phyloP scores from a whole-genome alignment of 2,888 invertebrate genomes.

The Gastrophysa polygoni region DNA sequence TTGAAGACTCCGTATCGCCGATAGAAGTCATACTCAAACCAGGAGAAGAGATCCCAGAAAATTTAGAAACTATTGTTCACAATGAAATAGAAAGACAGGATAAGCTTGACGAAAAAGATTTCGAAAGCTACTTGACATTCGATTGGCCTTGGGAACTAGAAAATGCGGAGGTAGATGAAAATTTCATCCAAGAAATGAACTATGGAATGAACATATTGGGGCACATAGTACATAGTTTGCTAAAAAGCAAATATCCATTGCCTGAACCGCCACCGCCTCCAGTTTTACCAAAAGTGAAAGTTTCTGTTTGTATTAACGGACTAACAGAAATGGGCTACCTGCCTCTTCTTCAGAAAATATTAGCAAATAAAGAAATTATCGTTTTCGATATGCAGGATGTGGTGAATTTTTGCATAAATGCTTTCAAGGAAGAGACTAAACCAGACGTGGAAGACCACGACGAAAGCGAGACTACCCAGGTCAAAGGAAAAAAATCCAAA shows the following conservation, averaged over 20 bases:
- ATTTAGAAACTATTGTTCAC: slow-evolving; percentile 60
- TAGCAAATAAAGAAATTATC: slow-evolving; percentile 44
- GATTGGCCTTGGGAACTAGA: slow-evolving; percentile 63
- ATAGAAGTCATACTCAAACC: slow-evolving; percentile 51
- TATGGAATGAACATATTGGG: slow-evolving; percentile 52
- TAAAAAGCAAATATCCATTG: slow-evolving; percentile 52
- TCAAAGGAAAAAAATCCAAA: slow-evolving; percentile 8
- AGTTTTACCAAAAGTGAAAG: slow-evolving; percentile 45
- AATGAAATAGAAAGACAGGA: slow-evolving; percentile 63
- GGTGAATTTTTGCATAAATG: slow-evolving; percentile 65
- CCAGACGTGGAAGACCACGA: slow-evolving; percentile 45
- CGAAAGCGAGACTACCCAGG: neutral
- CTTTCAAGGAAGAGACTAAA: slow-evolving; percentile 62
- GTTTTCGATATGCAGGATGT: slow-evolving; percentile 55
- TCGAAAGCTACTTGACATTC: slow-evolving; percentile 64
- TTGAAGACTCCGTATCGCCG: slow-evolving; percentile 61
- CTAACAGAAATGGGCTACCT: slow-evolving; percentile 45
- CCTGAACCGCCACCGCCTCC: slow-evolving; percentile 42
- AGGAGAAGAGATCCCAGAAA: slow-evolving; percentile 56
- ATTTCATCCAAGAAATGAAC: slow-evolving; percentile 36
- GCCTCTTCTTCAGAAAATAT: slow-evolving; percentile 47
- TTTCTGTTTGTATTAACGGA: slow-evolving; percentile 51
- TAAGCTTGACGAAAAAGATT: slow-evolving; percentile 62
- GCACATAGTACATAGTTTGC: slow-evolving; percentile 50
- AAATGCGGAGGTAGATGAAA: slow-evolving; percentile 49